Evolutionary conservation across 2,888 invertebrate genomes (phyloP), one percentile per base, ranked within the genome.

Genomic region (Lochmaea crataegi): DNA sequence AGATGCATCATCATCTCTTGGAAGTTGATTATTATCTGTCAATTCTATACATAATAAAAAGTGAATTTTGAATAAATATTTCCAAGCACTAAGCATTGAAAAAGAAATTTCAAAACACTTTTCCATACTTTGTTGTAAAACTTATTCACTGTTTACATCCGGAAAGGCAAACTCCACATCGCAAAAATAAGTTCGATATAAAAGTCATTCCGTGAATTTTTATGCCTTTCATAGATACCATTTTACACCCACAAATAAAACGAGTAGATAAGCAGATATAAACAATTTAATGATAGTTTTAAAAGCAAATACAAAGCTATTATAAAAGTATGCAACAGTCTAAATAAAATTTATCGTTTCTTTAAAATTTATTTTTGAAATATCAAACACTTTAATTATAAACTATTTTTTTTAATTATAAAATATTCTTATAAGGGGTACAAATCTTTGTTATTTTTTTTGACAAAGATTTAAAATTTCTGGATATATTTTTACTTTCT

Each of bases 251-350:
- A 11, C 53, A 18, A 56, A 76, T 74, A 68, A 77, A 75, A 77
- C 64, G 45, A 61, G 32, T 3, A 22, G 10, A 73, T 79, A 81
- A 82, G 82, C 80, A 80, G 80, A 79, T 82, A 79, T 81, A 84
- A 83, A 82, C 81, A 81, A 82, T 83, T 82, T 82, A 80, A 80
- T 80, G 79, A 78, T 76, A 81, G 74, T 76, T 72, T 77, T 72
- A 80, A 79, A 84, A 85, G 83, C 83, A 84, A 85, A 82, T 85
- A 84, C 84, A 84, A 84, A 84, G 84, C 84, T 84, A 82, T 83
- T 45, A 83, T 83, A 83, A 85, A 84, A 84, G 82, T 84, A 82
- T 83, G 83, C 83, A 85, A 84, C 83, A 84, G 79, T 84, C 80
- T 80, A 79, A 82, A 81, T 80, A 79, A 73, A 72, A 73, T 48